phyloP scores from a whole-genome alignment of 2,113 vertebrate species.

The Tachysurus vachellii region DNA sequence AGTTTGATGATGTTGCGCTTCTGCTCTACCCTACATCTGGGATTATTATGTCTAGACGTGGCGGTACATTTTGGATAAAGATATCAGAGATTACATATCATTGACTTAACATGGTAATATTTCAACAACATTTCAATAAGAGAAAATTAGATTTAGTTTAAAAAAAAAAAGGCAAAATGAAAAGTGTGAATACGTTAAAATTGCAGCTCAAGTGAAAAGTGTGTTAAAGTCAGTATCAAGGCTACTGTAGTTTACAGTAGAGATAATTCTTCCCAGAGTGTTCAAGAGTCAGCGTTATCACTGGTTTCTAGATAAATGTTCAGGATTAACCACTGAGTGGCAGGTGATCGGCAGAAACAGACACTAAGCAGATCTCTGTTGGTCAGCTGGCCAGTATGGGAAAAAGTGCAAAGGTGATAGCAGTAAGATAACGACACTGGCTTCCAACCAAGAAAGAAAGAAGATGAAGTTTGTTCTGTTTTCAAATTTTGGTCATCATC shows the following conservation, averaged over 20 bases:
- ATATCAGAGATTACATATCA: not conserved
- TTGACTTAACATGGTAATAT: not conserved
- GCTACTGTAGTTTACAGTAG: constrained; percentile 1
- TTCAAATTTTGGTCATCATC: constrained; percentile 50
- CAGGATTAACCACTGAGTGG: constrained; percentile 69
- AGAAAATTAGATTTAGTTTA: not conserved
- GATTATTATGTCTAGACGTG: not conserved
- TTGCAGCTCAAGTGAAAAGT: not conserved
- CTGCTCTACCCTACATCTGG: not conserved
- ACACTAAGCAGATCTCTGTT: constrained; percentile 67
- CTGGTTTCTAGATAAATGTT: constrained; percentile 45
- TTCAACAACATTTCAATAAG: not conserved
- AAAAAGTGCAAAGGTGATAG: constrained; percentile 57
- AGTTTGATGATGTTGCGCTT: not conserved
- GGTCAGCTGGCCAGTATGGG: constrained; percentile 57
- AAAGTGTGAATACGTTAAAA: not conserved
- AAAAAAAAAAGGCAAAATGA: no score
- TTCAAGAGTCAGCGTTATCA: constrained; percentile 65
- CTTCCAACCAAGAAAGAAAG: constrained; percentile 63
- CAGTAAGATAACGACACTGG: constrained; percentile 53
- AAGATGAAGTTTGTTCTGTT: constrained; percentile 51
- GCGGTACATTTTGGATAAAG: not conserved
- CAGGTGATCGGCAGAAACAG: constrained; percentile 69
- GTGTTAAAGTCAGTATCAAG: constrained; percentile 1
- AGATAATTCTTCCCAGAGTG: constrained; percentile 40